Evolutionary conservation across 2,797 vertebrate genomes (phyloP), one percentile per base, ranked within the genome.

Genomic region (Coracias cyanogaster): DNA sequence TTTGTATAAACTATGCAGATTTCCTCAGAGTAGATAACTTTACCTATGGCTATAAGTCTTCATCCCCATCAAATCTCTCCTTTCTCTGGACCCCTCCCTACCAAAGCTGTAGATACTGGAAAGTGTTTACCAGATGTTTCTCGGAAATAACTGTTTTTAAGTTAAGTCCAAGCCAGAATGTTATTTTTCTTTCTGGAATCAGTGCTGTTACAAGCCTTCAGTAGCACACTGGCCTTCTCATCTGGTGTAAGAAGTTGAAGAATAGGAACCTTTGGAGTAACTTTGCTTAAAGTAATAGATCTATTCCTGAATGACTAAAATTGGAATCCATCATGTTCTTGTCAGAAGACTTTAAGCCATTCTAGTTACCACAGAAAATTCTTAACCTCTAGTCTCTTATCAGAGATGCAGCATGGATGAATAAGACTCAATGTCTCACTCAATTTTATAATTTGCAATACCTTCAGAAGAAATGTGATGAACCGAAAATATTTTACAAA

Each of bases 321-420:
- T n/a, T 77, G 64, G 45, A 89, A 74, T 78, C 60, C 35, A 45
- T 48, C 29, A 26, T 35, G 11, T 72, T 93, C 71, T 67, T 88
- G 69, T 55, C 72, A 91, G 43, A 88, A 83, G 57, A 89, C 54
- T 89, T 93, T 62, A 67, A 96, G 37, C 25, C 29, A 43, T 82
- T 67, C 43, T 61, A 82, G 45, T 92, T 89, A 67, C 41, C 48
- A 89, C 48, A 54, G 71, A 74, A 89, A 93, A 92, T 49, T 78
- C 57, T 31, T 88, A 91, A 93, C 41, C 37, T 78, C 49, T 86
- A 54, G 18, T 76, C 29, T 91, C 13, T 85, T 89, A 52, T 51
- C 60, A 92, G 60, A 89, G 64, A 26, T 4, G 3, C 13, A 48
- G n/a, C 29, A 82, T 31, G 84, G 91, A 85, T 37, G 45, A 91